Evolutionary conservation across 2,797 vertebrate species (phyloP).

Genomic region (Halcyon badia): DNA sequence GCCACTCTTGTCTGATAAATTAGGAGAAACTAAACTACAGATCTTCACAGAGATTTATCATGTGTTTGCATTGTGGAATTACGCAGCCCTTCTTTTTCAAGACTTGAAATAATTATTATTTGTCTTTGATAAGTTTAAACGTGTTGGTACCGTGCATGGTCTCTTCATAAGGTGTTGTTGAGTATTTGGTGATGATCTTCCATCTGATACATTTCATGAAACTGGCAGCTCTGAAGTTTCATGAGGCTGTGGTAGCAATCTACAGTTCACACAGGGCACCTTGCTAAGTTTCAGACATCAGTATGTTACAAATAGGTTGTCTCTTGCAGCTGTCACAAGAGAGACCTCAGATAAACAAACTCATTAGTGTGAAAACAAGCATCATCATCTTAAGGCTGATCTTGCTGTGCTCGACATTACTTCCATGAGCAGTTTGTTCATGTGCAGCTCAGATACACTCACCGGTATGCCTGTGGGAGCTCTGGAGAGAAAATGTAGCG

Average conservation of each 20-base stretch:
- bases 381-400: not conserved
- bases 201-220: not conserved
- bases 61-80: not conserved
- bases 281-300: not conserved
- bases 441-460: not conserved
- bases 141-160: not conserved
- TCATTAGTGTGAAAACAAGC: not conserved
- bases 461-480: not conserved
- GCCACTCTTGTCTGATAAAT: not conserved
- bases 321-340: not conserved
- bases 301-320: not conserved
- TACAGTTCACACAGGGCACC: accelerated
- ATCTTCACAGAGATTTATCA: not conserved
- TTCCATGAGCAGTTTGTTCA: not conserved
- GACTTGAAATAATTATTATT: not conserved
- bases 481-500: not conserved
- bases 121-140: not conserved
- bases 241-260: not conserved
- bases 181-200: not conserved
- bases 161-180: not conserved
- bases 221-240: not conserved
- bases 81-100: not conserved
- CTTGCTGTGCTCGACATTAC: not conserved
- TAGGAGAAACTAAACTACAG: not conserved
- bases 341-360: not conserved